Evolutionary conservation across 2,888 invertebrate genomes (phyloP).

Genomic region (Achlya flavicornis): DNA sequence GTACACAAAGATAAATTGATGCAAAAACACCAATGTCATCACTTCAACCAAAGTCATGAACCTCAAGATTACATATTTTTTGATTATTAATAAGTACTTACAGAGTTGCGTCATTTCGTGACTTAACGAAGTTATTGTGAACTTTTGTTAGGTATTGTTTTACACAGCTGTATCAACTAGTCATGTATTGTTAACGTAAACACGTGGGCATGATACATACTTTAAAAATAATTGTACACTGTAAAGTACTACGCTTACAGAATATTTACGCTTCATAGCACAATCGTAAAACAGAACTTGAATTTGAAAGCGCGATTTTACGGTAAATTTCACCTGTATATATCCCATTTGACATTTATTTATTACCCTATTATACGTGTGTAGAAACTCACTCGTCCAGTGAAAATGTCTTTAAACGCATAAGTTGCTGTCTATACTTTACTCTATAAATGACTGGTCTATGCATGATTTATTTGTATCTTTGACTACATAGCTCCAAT

Average conservation of each 20-base stretch:
- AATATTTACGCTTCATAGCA: neutral
- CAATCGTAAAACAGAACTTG: slow-evolving; percentile 13
- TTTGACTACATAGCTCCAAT: too few species aligned
- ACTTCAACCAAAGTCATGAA: neutral
- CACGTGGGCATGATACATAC: slow-evolving; percentile 8
- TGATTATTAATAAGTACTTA: too few species aligned
- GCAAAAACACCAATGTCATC: slow-evolving; percentile 2
- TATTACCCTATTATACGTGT: slow-evolving; percentile 12
- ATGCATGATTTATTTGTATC: too few species aligned
- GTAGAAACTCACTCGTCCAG: neutral
- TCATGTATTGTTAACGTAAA: too few species aligned
- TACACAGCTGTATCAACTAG: neutral
- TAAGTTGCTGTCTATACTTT: too few species aligned
- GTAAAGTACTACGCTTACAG: too few species aligned
- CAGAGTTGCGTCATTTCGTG: neutral
- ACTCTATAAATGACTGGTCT: too few species aligned
- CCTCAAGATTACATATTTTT: neutral
- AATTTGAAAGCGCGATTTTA: slow-evolving; percentile 15
- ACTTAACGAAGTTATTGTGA: slow-evolving; percentile 11
- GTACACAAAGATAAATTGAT: neutral
- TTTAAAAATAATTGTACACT: neutral
- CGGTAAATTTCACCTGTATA: slow-evolving; percentile 14
- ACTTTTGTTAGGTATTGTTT: slow-evolving; percentile 2
- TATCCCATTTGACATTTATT: slow-evolving; percentile 12
- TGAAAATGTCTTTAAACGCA: neutral